Evolutionary conservation across 2,888 invertebrate genomes (phyloP).

Genomic region (Heteromurus nitidus): DNA sequence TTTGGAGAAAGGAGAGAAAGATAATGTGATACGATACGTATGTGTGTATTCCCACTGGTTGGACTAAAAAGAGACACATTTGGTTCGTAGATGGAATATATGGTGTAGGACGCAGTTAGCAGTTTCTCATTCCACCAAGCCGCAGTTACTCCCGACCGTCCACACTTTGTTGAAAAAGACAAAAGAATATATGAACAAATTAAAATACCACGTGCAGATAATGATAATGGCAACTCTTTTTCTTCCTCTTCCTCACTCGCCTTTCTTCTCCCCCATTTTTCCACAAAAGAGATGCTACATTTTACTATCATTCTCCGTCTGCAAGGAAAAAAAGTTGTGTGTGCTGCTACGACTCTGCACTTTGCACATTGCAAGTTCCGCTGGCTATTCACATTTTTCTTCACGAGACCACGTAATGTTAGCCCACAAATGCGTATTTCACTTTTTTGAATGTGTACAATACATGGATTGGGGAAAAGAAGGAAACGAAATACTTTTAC

Average conservation of each 20-base stretch:
- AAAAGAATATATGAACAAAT: conserved; percentile 68
- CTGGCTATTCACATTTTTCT: no score
- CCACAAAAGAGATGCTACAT: conserved; percentile 8
- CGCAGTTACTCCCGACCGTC: conserved; percentile 23
- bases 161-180: conserved; percentile 50
- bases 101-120: no score
- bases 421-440: no score
- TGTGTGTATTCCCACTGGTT: background rate
- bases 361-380: no score
- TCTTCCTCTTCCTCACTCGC: conserved; percentile 18
- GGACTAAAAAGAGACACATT: background rate
- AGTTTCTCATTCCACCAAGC: conserved; percentile 44
- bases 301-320: conserved; percentile 14
- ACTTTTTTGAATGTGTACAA: no score
- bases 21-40: background rate
- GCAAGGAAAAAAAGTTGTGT: background rate
- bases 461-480: background rate
- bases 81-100: no score
- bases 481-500: background rate
- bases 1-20: conserved; percentile 11
- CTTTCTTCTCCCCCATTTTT: conserved; percentile 28
- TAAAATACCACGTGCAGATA: conserved; percentile 72
- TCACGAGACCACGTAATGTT: no score
- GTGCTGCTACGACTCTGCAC: background rate
- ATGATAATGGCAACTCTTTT: conserved; percentile 70